A percentile compares a stretch with the other conserved stretches of the same genome.
phyloP scores from a whole-genome alignment of 1,140 invertebrate genomes.

The Globodera ellingtonae region DNA sequence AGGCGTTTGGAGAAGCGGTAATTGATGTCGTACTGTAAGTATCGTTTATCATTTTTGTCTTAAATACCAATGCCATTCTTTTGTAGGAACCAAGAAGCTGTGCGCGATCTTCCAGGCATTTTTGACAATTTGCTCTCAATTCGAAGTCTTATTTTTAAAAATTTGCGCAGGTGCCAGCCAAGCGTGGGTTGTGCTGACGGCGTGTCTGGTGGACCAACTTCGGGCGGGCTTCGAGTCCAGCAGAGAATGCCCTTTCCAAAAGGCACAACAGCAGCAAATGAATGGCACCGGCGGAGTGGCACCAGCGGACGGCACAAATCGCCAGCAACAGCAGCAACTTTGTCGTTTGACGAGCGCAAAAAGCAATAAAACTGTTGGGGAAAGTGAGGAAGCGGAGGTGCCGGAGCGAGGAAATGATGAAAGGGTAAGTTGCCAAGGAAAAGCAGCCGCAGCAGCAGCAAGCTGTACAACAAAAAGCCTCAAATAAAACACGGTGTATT shows the following conservation, averaged over 20 bases:
- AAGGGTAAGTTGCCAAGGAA: neutral
- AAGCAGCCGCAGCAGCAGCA: neutral
- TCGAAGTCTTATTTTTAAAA: too few species aligned
- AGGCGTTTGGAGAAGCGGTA: conserved; percentile 63
- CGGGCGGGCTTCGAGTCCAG: conserved; percentile 16
- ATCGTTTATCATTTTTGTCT: neutral
- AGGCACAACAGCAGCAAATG: neutral
- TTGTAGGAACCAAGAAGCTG: conserved; percentile 55
- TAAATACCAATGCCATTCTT: neutral
- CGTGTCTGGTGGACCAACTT: conserved; percentile 63
- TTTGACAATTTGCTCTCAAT: too few species aligned
- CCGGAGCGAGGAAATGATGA: neutral
- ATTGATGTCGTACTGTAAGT: conserved; percentile 62
- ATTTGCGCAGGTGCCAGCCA: conserved; percentile 55
- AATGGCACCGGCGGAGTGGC: neutral
- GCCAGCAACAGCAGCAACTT: neutral
- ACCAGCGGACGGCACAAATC: neutral
- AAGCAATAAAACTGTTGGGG: neutral
- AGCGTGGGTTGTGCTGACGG: conserved; percentile 64
- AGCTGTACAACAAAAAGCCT: too few species aligned
- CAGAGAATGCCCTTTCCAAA: conserved; percentile 17
- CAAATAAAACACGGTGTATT: too few species aligned
- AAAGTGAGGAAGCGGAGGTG: neutral
- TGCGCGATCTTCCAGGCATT: conserved; percentile 55
- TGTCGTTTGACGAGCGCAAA: neutral